These are phyloP conservation scores for Psilanteris sp. DNA, from an alignment of 1,140 invertebrate species.

Conservation along the genomic window DNA sequence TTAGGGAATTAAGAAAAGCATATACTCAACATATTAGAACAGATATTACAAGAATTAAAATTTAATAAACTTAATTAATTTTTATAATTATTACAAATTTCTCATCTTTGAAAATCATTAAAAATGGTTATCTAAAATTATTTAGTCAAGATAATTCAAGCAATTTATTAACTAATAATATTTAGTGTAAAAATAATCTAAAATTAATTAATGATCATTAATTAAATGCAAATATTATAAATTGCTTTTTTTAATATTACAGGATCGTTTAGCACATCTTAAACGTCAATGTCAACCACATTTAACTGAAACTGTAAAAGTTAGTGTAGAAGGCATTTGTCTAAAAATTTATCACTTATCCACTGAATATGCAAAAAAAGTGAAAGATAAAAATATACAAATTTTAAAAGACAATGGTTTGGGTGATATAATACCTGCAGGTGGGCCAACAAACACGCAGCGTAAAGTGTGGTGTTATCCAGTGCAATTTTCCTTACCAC, in stretches of 20 bases:
- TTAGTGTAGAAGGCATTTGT: slow-evolving; percentile 97
- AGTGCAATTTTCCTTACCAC: slow-evolving; percentile 92
- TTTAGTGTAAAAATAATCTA: not conserved
- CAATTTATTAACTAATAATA: too few relatives aligned
- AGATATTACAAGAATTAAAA: too few relatives aligned
- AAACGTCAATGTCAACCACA: slow-evolving; percentile 97
- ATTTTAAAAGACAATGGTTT: slow-evolving; percentile 93
- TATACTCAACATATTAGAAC: too few relatives aligned
- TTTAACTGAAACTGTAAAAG: slow-evolving; percentile 94
- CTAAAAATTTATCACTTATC: slow-evolving; percentile 96
- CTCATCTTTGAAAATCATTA: too few relatives aligned
- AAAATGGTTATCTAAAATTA: too few relatives aligned
- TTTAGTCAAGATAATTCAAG: too few relatives aligned
- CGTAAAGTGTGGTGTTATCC: slow-evolving; percentile 97
- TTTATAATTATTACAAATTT: too few relatives aligned
- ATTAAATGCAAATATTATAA: too few relatives aligned
- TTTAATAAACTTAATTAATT: too few relatives aligned
- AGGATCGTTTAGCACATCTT: slow-evolving; percentile 74
- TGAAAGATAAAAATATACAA: slow-evolving; percentile 91
- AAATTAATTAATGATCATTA: too few relatives aligned
- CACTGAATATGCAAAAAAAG: slow-evolving; percentile 93
- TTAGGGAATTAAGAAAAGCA: too few relatives aligned
- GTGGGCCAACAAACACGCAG: slow-evolving; percentile 83
- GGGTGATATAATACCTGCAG: slow-evolving; percentile 85
- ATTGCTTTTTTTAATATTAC: slow-evolving; percentile 11